These are phyloP conservation scores for Mirounga angustirostris DNA, from an alignment of 2,113 vertebrate species.

Conservation along the genomic window DNA sequence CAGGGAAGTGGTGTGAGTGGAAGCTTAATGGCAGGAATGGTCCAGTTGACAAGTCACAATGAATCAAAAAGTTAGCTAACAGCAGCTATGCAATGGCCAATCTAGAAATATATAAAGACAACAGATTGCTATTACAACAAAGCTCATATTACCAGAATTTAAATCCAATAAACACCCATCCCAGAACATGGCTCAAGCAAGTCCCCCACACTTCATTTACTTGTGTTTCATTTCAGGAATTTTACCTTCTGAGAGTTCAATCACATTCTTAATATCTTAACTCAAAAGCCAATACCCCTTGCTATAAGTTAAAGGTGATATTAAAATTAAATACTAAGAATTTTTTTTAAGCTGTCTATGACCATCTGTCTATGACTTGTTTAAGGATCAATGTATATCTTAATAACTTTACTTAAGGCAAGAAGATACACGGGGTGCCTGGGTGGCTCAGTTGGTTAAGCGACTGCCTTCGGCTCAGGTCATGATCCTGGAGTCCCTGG, in stretches of 20 bases:
- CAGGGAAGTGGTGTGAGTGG: neutral
- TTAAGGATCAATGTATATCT: neutral
- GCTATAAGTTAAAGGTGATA: neutral
- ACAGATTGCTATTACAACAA: neutral
- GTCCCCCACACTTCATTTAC: neutral
- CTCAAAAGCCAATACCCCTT: neutral
- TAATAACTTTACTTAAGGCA: slow-evolving; percentile 1
- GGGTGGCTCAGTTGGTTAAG: too few species aligned
- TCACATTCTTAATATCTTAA: neutral
- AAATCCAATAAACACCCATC: neutral
- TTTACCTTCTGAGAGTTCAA: neutral
- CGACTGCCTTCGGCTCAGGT: too few species aligned
- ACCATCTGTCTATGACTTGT: too few species aligned
- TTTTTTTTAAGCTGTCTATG: neutral
- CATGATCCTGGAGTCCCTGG: too few species aligned
- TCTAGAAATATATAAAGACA: neutral
- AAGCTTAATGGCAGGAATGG: neutral
- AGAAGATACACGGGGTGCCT: neutral
- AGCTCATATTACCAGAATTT: neutral
- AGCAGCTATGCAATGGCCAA: neutral
- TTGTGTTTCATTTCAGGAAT: neutral
- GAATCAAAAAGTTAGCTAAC: neutral
- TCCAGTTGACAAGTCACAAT: neutral
- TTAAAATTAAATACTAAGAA: neutral
- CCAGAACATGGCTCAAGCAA: neutral